Conservation (phyloP, 2,888 invertebrate species). For the Camponotus fellah region DNA sequence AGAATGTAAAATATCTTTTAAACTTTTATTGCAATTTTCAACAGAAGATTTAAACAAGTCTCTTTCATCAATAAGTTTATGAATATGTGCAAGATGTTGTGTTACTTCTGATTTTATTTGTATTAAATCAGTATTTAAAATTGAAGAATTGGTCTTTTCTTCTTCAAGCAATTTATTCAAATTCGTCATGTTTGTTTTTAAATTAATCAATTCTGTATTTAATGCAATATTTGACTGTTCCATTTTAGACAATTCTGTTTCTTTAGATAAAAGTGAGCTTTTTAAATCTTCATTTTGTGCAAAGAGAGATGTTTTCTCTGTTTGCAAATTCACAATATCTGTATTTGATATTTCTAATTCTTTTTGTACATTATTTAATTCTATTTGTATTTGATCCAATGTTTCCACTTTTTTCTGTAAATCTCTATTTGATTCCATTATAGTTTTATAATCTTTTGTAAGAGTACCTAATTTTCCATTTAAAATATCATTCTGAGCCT, state of each 20-base stretch:
- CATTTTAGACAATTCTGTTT: slow-evolving; percentile 60
- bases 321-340: slow-evolving; percentile 61
- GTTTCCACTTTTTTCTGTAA: slow-evolving; percentile 63
- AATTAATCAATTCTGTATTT: slow-evolving; percentile 47
- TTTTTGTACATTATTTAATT: slow-evolving; percentile 60
- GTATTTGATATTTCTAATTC: slow-evolving; percentile 40
- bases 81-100: slow-evolving; percentile 55
- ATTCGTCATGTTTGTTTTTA: slow-evolving; percentile 40
- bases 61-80: slow-evolving; percentile 58
- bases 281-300: slow-evolving; percentile 64
- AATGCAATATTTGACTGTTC: slow-evolving; percentile 59
- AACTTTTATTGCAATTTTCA: slow-evolving; percentile 44
- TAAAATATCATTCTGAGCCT: slow-evolving; percentile 86
- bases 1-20: slow-evolving; percentile 51
- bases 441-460: slow-evolving; percentile 37
- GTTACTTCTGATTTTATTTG: slow-evolving; percentile 52
- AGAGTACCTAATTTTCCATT: slow-evolving; percentile 61
- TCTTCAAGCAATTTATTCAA: slow-evolving; percentile 59
- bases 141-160: slow-evolving; percentile 57
- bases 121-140: slow-evolving; percentile 51
- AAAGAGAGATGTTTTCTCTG: slow-evolving; percentile 60
- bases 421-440: slow-evolving; percentile 27
- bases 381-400: slow-evolving; percentile 61
- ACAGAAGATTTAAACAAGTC: slow-evolving; percentile 48
- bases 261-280: slow-evolving; percentile 55